phyloP scores from a whole-genome alignment of 2,113 vertebrate species.

The Ibidorhyncha struthersii region DNA sequence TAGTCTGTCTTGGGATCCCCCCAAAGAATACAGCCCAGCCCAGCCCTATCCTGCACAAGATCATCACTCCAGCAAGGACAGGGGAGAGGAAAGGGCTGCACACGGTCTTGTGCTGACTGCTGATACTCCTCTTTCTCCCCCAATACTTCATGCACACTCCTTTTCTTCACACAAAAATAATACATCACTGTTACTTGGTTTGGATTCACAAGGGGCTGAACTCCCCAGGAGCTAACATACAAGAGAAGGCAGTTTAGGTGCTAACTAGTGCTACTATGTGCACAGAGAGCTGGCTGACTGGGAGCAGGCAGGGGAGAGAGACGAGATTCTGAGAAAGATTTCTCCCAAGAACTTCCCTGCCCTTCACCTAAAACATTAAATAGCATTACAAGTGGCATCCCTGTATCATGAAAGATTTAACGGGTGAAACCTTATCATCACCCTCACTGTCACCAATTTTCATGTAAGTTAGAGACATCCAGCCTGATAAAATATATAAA shows the following conservation, averaged over 20 bases:
- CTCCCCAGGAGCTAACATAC: accelerated
- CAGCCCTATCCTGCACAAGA: not conserved
- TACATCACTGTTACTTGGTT: not conserved
- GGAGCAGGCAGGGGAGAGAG: not conserved
- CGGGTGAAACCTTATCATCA: not conserved
- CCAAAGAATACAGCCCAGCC: not conserved
- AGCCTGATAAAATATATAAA: not conserved
- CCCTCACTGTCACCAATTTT: not conserved
- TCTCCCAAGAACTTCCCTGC: not conserved
- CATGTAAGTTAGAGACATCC: not conserved
- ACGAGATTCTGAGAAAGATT: not conserved
- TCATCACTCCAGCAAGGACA: not conserved
- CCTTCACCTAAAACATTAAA: not conserved
- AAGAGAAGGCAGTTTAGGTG: not conserved
- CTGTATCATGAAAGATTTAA: not conserved
- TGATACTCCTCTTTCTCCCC: not conserved
- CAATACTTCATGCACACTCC: accelerated
- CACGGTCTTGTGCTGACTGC: not conserved
- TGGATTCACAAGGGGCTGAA: accelerated
- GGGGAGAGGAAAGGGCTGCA: not conserved
- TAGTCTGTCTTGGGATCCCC: not conserved
- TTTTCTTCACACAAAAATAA: not conserved
- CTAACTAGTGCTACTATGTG: not conserved
- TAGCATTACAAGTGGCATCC: not conserved
- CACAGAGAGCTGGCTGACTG: not conserved